Base-by-base conservation (phyloP, 2,797 vertebrate species). In the Myotis daubentonii region DNA sequence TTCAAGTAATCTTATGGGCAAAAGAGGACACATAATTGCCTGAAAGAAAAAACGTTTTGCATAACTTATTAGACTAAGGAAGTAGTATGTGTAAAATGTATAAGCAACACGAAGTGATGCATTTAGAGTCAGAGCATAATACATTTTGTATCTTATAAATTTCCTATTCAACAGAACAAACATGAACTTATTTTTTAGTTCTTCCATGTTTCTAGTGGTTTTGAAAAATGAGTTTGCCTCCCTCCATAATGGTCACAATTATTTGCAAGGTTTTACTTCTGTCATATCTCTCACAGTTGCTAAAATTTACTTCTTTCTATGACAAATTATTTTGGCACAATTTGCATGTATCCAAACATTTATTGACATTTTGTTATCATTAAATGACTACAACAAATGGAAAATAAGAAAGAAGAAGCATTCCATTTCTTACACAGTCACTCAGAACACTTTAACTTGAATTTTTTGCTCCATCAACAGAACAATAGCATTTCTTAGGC, bases 351-450 rank as follows among this genome's bases (percentile, higher is more conserved):
- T 60, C 38, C 53, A 38, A 93, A 86, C 44, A 44, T 97, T 90
- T 76, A 85, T 2, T 80, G 66, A 92, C 66, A 95, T 96, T 97
- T 95, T 66, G 71, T 97, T 94, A 87, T 86, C 53, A 72, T 94
- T 88, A 94, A 92, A 55, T 79, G 44, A 85, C 51, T 95, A 85
- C 11, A 88, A 70, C 53, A 60, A 85, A 47, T 51, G 82, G 44
- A 89, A 94, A 93, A 60, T 51, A 49, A 93, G 53, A 74, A 72
- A 91, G 38, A 28, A 86, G 36, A 95, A 88, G 57, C 68, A 85
- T 93, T 93, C 65, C 74, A 80, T 28, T 76, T 92, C 65, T 87
- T 71, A 71, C 30, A n/a, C 80, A 92, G 11, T 86, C 71, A 78
- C 41, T 92, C n/a, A 76, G 17, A 91, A 53, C 22, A 83, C 47